Evolutionary conservation across 2,113 vertebrate species (phyloP).

Genomic region (Oryzias celebensis): DNA sequence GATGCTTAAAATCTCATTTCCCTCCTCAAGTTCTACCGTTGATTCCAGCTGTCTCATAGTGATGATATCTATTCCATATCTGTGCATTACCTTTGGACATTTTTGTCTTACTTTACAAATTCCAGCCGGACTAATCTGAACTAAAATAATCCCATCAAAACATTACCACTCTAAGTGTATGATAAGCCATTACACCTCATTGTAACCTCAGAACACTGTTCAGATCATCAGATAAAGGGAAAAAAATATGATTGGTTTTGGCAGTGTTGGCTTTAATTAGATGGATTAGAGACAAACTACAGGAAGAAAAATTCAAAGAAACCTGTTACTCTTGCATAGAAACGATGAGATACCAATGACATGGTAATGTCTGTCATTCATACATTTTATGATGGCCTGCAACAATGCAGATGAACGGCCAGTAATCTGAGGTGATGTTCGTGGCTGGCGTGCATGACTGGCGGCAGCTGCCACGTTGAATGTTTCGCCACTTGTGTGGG

Average conservation of each 20-base stretch:
- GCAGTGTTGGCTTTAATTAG: slow-evolving; percentile 62
- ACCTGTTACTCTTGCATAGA: background rate
- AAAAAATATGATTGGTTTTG: slow-evolving; percentile 57
- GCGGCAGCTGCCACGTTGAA: too few relatives aligned
- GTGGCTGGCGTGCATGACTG: too few relatives aligned
- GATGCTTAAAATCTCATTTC: background rate
- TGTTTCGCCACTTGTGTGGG: too few relatives aligned
- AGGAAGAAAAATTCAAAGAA: slow-evolving; percentile 21
- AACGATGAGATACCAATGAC: too few relatives aligned
- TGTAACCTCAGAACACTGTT: slow-evolving; percentile 20
- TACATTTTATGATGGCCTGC: too few relatives aligned
- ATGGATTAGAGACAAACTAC: slow-evolving; percentile 56
- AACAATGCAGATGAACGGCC: too few relatives aligned
- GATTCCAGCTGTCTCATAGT: background rate
- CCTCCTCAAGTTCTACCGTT: background rate
- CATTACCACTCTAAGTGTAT: too few relatives aligned
- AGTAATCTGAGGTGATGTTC: too few relatives aligned
- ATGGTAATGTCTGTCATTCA: too few relatives aligned
- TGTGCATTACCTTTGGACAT: background rate
- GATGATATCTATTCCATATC: background rate
- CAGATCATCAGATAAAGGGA: slow-evolving; percentile 46
- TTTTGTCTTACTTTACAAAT: background rate
- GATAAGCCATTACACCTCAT: too few relatives aligned
- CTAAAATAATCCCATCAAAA: too few relatives aligned
- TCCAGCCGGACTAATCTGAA: too few relatives aligned